phyloP scores from a whole-genome alignment of 2,797 vertebrate species.

The Limosa lapponica region DNA sequence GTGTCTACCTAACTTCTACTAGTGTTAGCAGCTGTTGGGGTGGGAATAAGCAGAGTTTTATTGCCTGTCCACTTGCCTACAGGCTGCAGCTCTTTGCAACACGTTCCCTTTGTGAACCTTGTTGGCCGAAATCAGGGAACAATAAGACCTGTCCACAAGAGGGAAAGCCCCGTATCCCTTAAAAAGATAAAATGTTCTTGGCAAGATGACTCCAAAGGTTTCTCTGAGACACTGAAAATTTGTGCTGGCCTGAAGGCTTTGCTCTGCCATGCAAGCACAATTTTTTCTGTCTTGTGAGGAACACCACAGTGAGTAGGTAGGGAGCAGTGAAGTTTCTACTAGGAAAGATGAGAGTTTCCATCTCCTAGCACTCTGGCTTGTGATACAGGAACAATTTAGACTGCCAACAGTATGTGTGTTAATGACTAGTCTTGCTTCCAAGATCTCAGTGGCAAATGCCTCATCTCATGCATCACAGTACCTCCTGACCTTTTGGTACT shows the following conservation, averaged over 20 bases:
- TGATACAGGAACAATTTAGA: background rate
- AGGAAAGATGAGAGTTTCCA: background rate
- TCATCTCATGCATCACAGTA: background rate
- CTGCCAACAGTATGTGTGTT: background rate
- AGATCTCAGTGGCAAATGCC: background rate
- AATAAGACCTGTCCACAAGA: background rate
- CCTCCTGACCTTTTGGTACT: background rate
- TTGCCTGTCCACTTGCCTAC: background rate
- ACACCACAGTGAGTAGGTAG: background rate
- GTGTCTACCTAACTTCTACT: background rate
- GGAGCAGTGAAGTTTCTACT: background rate
- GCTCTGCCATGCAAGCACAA: background rate
- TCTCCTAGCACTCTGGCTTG: background rate
- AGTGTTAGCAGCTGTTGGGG: background rate
- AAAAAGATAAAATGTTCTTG: background rate
- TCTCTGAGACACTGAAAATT: background rate
- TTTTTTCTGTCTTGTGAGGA: background rate
- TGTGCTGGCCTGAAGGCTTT: background rate
- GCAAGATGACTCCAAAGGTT: conserved; percentile 9
- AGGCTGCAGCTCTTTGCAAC: background rate
- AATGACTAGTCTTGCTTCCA: background rate
- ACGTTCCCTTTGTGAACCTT: background rate
- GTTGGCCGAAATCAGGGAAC: background rate
- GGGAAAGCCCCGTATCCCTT: background rate
- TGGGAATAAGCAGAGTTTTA: background rate